Evolutionary conservation across 2,797 vertebrate genomes (phyloP), one percentile per base, ranked within the genome.

Genomic region (Sarcoramphus papa): DNA sequence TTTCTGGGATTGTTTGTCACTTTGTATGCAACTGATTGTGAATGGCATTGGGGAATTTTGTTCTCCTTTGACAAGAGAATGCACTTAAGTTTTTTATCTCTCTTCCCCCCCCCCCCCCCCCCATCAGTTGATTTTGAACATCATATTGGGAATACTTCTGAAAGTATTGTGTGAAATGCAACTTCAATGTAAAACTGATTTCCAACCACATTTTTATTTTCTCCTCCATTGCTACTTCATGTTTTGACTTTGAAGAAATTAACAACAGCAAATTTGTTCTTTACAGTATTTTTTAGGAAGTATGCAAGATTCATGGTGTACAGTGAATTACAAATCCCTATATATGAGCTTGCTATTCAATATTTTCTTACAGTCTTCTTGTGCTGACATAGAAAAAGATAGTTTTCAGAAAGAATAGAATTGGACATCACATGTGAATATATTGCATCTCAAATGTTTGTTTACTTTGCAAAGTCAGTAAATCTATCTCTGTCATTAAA

Each of bases 41-140:
- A 76, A 68, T 57, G 35, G 16, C 25, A 60, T 8, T 40, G 41
- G 24, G 31, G 18, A 62, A 40, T 83, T 89, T 69, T 56, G 2
- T 65, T 82, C 24, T 65, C 35, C 35, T 62, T 35, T 91, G 47
- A 72, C 25, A 54, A 59, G 35, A 53, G 33, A 37, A 68, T 40
- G 7, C 15, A 75, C 17, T 50, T 53, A 21, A 21, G 21, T 0
- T 37, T 88, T 79, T 76, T 20, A 8, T 30, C 3, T 50, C 3
- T 18, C 2, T 7, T 24, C 16, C 2, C 1, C 6, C 5, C 0
- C 7, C 28, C 7, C 28, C 3, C 37, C 10, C 37, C 37, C 10
- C 37, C 37, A 1, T 40, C 43, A 54, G 10, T 30, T 18, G 1
- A 37, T 77, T 89, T 63, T 51, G 31, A 70, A 47, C 22, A n/a